Evolutionary conservation across 2,888 invertebrate genomes (phyloP).

Genomic region (Cetonia aurata): DNA sequence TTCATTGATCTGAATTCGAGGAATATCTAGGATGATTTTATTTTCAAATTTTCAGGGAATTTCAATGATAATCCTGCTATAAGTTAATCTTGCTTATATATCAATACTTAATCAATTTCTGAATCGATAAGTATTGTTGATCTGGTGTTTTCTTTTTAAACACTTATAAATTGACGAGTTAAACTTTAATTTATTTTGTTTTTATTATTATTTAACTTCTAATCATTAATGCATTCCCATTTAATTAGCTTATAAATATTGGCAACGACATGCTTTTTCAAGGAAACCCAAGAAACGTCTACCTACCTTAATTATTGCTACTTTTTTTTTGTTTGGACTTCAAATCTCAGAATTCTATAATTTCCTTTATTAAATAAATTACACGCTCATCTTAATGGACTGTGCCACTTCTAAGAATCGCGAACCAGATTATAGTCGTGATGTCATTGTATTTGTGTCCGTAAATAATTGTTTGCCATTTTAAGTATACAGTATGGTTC

Average conservation of each 20-base stretch:
- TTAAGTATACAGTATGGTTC: conserved; percentile 1
- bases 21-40: too few species aligned
- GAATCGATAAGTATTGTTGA: too few species aligned
- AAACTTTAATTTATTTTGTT: conserved; percentile 1
- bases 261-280: too few species aligned
- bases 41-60: too few species aligned
- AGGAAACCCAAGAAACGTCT: too few species aligned
- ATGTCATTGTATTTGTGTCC: conserved; percentile 3
- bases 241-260: not conserved
- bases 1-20: too few species aligned
- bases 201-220: not conserved
- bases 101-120: too few species aligned
- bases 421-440: conserved; percentile 3
- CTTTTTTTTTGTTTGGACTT: too few species aligned
- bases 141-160: too few species aligned
- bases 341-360: not conserved
- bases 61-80: too few species aligned
- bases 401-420: not conserved
- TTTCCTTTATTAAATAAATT: conserved; percentile 7
- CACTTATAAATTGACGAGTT: not conserved
- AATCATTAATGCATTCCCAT: not conserved
- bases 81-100: too few species aligned
- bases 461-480: conserved; percentile 16
- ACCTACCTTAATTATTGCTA: too few species aligned
- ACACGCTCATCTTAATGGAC: conserved; percentile 1